Evolutionary conservation across 2,797 vertebrate genomes (phyloP).

Genomic region (Tragopan temminckii): DNA sequence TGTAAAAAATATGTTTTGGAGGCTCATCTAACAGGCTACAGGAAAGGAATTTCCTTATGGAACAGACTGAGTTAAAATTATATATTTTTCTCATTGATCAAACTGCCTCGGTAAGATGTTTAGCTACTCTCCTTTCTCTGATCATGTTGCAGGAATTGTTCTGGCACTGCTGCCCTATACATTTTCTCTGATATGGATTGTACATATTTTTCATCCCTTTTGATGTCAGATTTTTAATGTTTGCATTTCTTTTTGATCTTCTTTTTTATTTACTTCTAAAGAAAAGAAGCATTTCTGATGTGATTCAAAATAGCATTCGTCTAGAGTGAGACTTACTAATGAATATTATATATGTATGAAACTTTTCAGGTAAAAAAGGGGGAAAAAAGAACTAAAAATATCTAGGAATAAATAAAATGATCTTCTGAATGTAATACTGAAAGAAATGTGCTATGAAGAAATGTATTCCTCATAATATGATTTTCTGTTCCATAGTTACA

Average conservation of each 20-base stretch:
- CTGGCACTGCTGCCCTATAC: not conserved
- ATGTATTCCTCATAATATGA: not conserved
- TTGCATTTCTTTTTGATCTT: not conserved
- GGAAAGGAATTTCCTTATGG: not conserved
- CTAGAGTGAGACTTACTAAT: not conserved
- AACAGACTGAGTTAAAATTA: not conserved
- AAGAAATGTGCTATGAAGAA: conserved; percentile 11
- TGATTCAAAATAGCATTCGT: not conserved
- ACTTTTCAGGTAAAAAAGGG: not conserved
- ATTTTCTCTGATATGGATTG: not conserved
- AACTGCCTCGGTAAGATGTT: not conserved
- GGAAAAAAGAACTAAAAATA: not conserved
- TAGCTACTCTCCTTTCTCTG: not conserved
- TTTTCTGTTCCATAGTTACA: conserved; percentile 34
- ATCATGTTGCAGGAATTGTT: not conserved
- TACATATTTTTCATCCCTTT: not conserved
- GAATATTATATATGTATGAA: not conserved
- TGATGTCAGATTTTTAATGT: not conserved
- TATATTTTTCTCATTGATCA: not conserved
- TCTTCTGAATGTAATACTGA: not conserved
- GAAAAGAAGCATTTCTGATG: not conserved
- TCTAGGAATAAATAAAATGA: not conserved
- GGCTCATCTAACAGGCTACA: not conserved
- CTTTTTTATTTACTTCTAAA: not conserved
- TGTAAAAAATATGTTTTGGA: not conserved